Evolutionary conservation across 2,113 vertebrate species (phyloP), one percentile per base, ranked within the genome.

Genomic region (Pimephales promelas): DNA sequence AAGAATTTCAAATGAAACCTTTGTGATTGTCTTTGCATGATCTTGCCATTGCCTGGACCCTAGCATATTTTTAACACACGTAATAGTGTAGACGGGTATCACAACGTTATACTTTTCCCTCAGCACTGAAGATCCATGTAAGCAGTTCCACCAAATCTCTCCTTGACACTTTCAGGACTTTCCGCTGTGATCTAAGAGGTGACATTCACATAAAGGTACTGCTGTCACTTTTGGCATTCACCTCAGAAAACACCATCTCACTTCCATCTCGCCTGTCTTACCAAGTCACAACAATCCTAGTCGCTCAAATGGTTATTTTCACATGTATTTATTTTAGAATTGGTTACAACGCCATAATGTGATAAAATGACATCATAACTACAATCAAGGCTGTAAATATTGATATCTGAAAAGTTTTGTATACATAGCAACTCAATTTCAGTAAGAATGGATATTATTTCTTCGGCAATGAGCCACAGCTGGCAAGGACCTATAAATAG

Each of bases 91-190:
- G 47, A 40, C n/a, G 26, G 24, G 34, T 22, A 56, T 75, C 49
- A 8, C 59, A 20, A 45, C 16, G 4, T 80, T 74, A 28, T n/a
- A 22, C 62, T 26, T 59, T 36, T 43, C 9, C 6, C 36, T 56
- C 22, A 89, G 87, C 88, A 22, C 56, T 90, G 76, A 90, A 76
- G 77, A 90, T 90, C 81, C 90, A 90, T 34, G 81, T 90, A 28
- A 90, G 88, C 89, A 85, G 84, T 61, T 83, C 84, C 10, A 88
- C 87, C 10, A 89, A 89, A 64, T 86, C 56, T 40, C 85, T 90
- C 20, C 85, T 90, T 52, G 88, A 88, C 79, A 88, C 74, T 24
- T 88, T 89, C 34, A 40, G 54, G 40, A 85, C 76, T 9, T 90
- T 90, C 77, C 83, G 18, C 71, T 88, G 84, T 66, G 85, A 89